Percentiles rank a stretch among this genome's conserved stretches.
phyloP scores from a whole-genome alignment of 2,797 vertebrate species.

The Chaunax sp. region DNA sequence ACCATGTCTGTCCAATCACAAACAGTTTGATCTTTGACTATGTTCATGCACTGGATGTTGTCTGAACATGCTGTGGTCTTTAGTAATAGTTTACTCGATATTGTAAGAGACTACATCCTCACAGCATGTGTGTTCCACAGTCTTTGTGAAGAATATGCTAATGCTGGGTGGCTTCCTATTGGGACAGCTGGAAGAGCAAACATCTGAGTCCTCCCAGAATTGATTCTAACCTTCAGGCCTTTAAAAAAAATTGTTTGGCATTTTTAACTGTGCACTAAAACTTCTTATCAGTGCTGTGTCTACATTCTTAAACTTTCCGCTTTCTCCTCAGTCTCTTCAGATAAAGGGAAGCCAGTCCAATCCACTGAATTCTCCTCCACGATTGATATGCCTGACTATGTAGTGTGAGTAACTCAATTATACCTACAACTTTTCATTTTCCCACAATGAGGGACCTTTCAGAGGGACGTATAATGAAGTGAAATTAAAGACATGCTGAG shows the following conservation, averaged over 20 bases:
- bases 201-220: too few relatives aligned
- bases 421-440: background rate
- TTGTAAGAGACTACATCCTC: background rate
- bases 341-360: slow-evolving; percentile 81
- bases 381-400: slow-evolving; percentile 86
- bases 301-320: slow-evolving; percentile 10
- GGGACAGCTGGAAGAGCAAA: too few relatives aligned
- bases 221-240: too few relatives aligned
- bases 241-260: too few relatives aligned
- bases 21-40: slow-evolving; percentile 21
- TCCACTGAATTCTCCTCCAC: slow-evolving; percentile 83
- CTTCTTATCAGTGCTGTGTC: background rate
- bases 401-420: slow-evolving; percentile 83
- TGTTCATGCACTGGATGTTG: background rate
- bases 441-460: background rate
- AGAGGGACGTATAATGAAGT: background rate
- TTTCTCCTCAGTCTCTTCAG: slow-evolving; percentile 78
- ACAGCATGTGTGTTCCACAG: background rate
- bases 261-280: too few relatives aligned
- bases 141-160: background rate
- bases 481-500: too few relatives aligned
- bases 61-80: slow-evolving; percentile 15
- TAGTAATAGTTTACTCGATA: background rate
- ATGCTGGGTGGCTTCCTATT: too few relatives aligned
- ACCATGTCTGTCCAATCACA: slow-evolving; percentile 10